phyloP scores from a whole-genome alignment of 2,113 vertebrate species.

The Oenanthe melanoleuca region DNA sequence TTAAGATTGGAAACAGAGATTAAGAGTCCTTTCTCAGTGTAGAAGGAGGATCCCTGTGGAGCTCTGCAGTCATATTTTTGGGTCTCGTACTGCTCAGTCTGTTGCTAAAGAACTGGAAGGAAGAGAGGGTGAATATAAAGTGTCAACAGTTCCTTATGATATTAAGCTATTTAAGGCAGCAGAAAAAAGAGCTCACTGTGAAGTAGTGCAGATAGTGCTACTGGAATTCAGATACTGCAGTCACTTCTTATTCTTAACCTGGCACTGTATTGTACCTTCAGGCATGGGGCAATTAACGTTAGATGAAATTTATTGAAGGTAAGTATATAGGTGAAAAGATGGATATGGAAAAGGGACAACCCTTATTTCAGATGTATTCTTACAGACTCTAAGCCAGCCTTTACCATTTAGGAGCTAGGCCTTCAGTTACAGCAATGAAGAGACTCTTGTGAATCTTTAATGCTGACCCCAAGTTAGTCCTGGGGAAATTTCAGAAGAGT shows the following conservation, averaged over 20 bases:
- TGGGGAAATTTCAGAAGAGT: neutral
- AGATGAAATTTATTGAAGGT: neutral
- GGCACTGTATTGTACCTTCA: neutral
- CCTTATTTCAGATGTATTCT: neutral
- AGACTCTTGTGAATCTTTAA: constrained; percentile 28
- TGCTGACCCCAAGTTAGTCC: constrained; percentile 6
- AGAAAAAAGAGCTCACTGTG: neutral
- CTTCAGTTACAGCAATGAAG: neutral
- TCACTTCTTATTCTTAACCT: neutral
- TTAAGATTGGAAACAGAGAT: constrained; percentile 23
- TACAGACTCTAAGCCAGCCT: neutral
- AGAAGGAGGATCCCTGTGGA: neutral
- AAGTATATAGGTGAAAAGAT: neutral
- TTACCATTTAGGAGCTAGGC: neutral
- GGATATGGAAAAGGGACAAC: neutral
- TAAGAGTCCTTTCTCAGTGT: neutral
- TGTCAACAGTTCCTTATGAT: constrained; percentile 12
- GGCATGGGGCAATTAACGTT: neutral
- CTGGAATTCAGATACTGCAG: neutral
- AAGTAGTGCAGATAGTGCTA: neutral
- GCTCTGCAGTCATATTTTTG: neutral
- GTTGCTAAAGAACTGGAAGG: constrained; percentile 1
- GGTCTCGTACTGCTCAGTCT: neutral
- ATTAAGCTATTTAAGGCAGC: constrained; percentile 2
- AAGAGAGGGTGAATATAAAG: constrained; percentile 5